These are phyloP conservation scores for Aurelia sp. DNA, from an alignment of 30 jellyfish, hydroid and myxozoan genomes.

Conservation along the genomic window DNA sequence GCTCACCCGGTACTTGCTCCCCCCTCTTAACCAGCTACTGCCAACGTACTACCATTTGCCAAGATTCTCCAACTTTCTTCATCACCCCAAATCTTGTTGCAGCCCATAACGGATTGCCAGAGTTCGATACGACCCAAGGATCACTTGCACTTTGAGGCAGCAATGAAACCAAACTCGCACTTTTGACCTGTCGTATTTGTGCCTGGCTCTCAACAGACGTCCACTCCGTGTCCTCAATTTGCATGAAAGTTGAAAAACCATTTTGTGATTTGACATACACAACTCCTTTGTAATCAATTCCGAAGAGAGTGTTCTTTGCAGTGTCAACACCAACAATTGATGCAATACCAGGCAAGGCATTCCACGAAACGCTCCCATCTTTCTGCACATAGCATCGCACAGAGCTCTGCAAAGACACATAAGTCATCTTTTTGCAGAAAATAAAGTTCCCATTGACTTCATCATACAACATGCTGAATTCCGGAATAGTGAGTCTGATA, in stretches of 20 bases:
- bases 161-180: background rate
- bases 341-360: background rate
- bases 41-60: background rate
- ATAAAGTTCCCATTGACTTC: constrained; percentile 8
- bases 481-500: background rate
- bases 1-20: too few relatives aligned
- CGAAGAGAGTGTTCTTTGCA: constrained; percentile 8
- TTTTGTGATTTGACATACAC: background rate
- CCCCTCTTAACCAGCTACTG: background rate
- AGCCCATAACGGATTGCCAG: constrained; percentile 25
- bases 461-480: constrained; percentile 36
- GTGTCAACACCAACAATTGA: constrained; percentile 16
- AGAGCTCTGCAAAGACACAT: background rate
- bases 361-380: background rate
- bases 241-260: background rate
- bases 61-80: background rate
- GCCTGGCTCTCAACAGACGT: constrained; percentile 15
- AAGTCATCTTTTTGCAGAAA: constrained; percentile 9
- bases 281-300: background rate
- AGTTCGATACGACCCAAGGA: background rate
- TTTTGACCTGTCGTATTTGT: background rate
- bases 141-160: constrained; percentile 9
- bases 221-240: constrained; percentile 26
- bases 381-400: constrained; percentile 1
- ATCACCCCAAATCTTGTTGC: constrained; percentile 21